Evolutionary conservation across 2,113 vertebrate species (phyloP).

Genomic region (Maccullochella peelii): DNA sequence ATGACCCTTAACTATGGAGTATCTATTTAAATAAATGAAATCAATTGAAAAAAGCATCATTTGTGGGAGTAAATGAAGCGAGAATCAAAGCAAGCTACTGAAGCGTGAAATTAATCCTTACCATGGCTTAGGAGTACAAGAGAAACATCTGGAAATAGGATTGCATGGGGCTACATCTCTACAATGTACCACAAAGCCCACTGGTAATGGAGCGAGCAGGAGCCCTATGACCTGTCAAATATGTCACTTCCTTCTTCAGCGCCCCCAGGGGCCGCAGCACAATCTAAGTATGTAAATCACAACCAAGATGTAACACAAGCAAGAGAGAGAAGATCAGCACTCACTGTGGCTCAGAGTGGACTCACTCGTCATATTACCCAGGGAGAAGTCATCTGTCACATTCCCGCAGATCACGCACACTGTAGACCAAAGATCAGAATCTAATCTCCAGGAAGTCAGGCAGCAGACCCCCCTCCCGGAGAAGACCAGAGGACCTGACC

Average conservation of each 20-base stretch:
- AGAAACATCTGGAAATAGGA: constrained; percentile 59
- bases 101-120: constrained; percentile 66
- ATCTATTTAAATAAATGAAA: constrained; percentile 43
- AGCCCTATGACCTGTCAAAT: constrained; percentile 47
- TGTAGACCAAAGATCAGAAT: constrained; percentile 53
- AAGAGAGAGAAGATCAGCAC: constrained; percentile 30
- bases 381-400: constrained; percentile 59
- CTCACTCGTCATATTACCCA: constrained; percentile 43
- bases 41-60: constrained; percentile 48
- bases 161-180: constrained; percentile 11
- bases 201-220: constrained; percentile 30
- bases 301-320: constrained; percentile 26
- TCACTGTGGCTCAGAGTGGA: constrained; percentile 15
- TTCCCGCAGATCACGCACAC: constrained; percentile 52
- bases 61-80: constrained; percentile 56
- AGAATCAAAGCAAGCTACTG: constrained; percentile 32
- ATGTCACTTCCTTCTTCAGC: constrained; percentile 20
- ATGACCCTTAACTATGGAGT: constrained; percentile 18
- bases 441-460: constrained; percentile 59
- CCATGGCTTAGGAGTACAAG: constrained; percentile 35
- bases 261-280: neutral
- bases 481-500: constrained; percentile 41
- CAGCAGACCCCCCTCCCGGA: neutral
- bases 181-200: constrained; percentile 6
- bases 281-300: constrained; percentile 60